Evolutionary conservation across 2,797 vertebrate genomes (phyloP).

Genomic region (Sphenodon punctatus): DNA sequence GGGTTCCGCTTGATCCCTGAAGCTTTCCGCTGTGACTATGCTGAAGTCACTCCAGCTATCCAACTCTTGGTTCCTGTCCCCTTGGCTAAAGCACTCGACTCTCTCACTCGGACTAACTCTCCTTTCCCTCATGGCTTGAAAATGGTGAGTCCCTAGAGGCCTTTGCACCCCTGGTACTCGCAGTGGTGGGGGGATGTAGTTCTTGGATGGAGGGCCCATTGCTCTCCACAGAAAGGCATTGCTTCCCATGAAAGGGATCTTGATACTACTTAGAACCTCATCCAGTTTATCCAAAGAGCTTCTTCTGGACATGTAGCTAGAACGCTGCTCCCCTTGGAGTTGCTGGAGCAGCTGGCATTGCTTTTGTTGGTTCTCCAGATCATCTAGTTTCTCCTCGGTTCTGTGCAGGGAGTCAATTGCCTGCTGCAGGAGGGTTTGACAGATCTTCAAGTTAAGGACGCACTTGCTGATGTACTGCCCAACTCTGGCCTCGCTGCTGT

Average conservation of each 20-base stretch:
- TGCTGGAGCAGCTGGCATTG: slow-evolving; percentile 5
- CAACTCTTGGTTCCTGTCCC: not conserved
- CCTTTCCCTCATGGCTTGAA: not conserved
- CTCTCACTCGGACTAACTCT: not conserved
- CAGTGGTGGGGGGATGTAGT: slow-evolving; percentile 43
- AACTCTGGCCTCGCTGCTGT: not conserved
- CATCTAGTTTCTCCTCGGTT: slow-evolving; percentile 22
- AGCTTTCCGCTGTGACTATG: not conserved
- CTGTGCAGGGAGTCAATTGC: slow-evolving; percentile 23
- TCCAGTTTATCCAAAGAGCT: not conserved
- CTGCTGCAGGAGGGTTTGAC: slow-evolving; percentile 63
- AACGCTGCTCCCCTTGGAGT: not conserved
- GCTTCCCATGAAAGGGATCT: not conserved
- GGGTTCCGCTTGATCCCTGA: not conserved
- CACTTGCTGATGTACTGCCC: slow-evolving; percentile 67
- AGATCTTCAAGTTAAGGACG: slow-evolving; percentile 69
- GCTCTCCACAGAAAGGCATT: not conserved
- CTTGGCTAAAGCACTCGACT: slow-evolving; percentile 10
- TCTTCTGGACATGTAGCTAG: not conserved
- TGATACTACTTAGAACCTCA: not conserved
- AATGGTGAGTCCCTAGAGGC: not conserved
- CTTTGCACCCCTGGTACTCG: not conserved
- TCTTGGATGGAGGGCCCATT: slow-evolving; percentile 51
- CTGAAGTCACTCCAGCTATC: not conserved
- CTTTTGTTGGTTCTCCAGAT: not conserved